These are phyloP conservation scores for Aphidius ervi DNA, from an alignment of 1,140 invertebrate genomes.

Conservation along the genomic window DNA sequence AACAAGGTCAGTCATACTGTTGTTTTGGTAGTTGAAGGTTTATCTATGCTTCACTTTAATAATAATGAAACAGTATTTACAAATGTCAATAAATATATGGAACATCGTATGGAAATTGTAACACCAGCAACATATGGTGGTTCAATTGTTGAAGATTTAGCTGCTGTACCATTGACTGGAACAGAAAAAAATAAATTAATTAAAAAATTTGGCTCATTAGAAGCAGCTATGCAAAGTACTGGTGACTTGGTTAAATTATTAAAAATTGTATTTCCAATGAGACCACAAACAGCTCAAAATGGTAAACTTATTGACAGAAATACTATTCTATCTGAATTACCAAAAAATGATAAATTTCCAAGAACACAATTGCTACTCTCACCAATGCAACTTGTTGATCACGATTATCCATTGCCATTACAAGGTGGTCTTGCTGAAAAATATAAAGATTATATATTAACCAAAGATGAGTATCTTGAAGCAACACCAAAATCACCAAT, in stretches of 20 bases:
- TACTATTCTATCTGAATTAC: conserved; percentile 36
- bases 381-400: conserved; percentile 78
- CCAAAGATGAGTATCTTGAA: conserved; percentile 71
- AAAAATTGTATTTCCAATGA: conserved; percentile 64
- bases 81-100: conserved; percentile 58
- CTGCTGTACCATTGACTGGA: conserved; percentile 67
- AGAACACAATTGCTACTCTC: conserved; percentile 76
- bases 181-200: conserved; percentile 18
- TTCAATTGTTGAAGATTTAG: conserved; percentile 71
- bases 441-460: conserved; percentile 65
- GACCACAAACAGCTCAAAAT: conserved; percentile 24
- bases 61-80: conserved; percentile 62
- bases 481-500: conserved; percentile 78
- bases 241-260: conserved; percentile 65
- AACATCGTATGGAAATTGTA: conserved; percentile 67
- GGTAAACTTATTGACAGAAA: conserved; percentile 19
- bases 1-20: conserved; percentile 62
- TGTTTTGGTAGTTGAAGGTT: conserved; percentile 72
- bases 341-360: conserved; percentile 66
- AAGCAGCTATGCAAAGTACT: conserved; percentile 61
- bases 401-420: conserved; percentile 80
- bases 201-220: conserved; percentile 62
- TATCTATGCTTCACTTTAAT: conserved; percentile 69
- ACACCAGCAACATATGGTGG: conserved; percentile 68
- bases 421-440: conserved; percentile 62